A percentile compares a stretch with the other conserved stretches of the same genome.
Evolutionary conservation across 1,140 invertebrate species (phyloP).

Genomic region (Frieseomelitta varia): DNA sequence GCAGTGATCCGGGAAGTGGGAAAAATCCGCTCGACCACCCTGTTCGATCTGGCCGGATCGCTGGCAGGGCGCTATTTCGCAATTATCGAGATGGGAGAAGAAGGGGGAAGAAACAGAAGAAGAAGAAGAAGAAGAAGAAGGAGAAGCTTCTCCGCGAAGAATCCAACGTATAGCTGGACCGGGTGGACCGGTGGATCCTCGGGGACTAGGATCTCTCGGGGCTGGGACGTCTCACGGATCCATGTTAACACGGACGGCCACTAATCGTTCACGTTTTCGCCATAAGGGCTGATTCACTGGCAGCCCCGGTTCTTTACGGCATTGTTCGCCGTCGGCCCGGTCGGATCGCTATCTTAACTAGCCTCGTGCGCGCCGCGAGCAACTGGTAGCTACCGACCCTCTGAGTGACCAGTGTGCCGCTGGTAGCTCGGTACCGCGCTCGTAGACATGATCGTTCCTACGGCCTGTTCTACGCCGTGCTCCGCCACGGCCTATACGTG

Average conservation of each 20-base stretch:
- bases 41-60: not conserved
- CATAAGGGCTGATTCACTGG: constrained; percentile 77
- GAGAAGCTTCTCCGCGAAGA: too few species aligned
- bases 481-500: constrained; percentile 63
- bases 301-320: constrained; percentile 76
- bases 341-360: constrained; percentile 79
- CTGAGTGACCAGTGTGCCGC: not conserved
- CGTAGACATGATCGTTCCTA: constrained; percentile 60
- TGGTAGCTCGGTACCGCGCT: constrained; percentile 32
- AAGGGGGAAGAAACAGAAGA: not conserved
- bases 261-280: constrained; percentile 82
- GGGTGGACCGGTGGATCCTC: not conserved
- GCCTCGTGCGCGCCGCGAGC: constrained; percentile 63
- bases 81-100: constrained; percentile 42
- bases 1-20: constrained; percentile 9
- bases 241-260: constrained; percentile 76
- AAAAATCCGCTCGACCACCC: constrained; percentile 51
- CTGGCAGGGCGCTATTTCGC: constrained; percentile 31
- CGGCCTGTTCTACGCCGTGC: constrained; percentile 58
- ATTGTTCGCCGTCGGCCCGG: constrained; percentile 73
- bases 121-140: too few species aligned
- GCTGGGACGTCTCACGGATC: constrained; percentile 41
- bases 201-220: not conserved
- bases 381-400: constrained; percentile 42
- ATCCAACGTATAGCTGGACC: too few species aligned